Base-by-base conservation (phyloP, 2,888 invertebrate species). In the Agriopis marginaria region DNA sequence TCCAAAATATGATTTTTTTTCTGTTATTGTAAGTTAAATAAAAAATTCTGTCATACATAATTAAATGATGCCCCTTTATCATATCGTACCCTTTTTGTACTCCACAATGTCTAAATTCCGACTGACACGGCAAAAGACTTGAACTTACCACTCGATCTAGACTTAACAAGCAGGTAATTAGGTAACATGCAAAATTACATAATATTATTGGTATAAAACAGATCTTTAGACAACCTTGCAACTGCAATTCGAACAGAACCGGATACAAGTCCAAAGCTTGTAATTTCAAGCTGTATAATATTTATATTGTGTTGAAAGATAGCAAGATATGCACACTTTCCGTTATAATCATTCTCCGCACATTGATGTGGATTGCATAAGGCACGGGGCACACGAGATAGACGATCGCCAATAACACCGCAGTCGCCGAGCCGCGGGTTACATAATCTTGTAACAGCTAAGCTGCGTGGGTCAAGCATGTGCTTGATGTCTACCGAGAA, bases 381-480 rank as follows among this genome's bases (percentile, higher is more conserved):
- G 40, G 42, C 39, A 32, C 40, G 40, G 17, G 32, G 58, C 58
- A 65, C 55, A 42, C 42, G 40, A 47, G 64, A 40, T n/a, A 56
- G 55, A 17, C 40, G 42, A 42, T 64, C 42, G 42, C 11, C 64
- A 63, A 56, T 42, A 64, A 49, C 42, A n/a, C 50, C 49, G 49
- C 50, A 11, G 49, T 49, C 40, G 62, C 23, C 50, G 32, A 32
- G 42, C 62, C 51, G 11, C 51, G 6, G 11, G 39, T 68, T 47
- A 58, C 53, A 23, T 5, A 62, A 67, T 7, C 14, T 12, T 10
- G 40, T 53, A 63, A 68, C 63, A 63, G 68, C 68, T 68, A 63
- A 62, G 14, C n/a, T 51, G 51, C 63, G 68, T 68, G 63, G 67
- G 67, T 63, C 67, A 68, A 40, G 58, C 58, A 62, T 67, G 42